Conservation (phyloP, 2,797 vertebrate genomes). For the Kryptopterus vitreolus region DNA sequence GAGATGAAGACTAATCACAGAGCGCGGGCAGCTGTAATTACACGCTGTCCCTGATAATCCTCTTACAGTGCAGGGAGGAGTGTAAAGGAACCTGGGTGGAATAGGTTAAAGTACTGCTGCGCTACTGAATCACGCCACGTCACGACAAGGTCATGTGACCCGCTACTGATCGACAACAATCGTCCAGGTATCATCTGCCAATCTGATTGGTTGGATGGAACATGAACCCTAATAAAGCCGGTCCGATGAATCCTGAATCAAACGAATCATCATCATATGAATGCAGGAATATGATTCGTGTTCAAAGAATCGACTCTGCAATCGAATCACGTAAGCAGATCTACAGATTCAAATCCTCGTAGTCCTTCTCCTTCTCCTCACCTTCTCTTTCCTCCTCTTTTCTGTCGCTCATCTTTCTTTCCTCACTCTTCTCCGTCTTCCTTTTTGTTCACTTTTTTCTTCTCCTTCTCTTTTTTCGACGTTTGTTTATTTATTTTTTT, state of each 20-base stretch:
- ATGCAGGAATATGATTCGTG: too few relatives aligned
- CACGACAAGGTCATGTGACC: background rate
- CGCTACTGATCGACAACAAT: background rate
- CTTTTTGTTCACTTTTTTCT: too few relatives aligned
- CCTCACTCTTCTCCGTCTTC: too few relatives aligned
- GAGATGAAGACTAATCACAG: conserved; percentile 62
- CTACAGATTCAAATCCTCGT: background rate
- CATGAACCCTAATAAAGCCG: background rate
- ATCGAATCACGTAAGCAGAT: background rate
- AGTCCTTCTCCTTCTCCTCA: background rate
- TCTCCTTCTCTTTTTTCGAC: background rate
- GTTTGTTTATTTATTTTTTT: too few relatives aligned
- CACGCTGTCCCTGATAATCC: conserved; percentile 57
- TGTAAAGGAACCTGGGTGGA: conserved; percentile 50
- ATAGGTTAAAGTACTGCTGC: conserved; percentile 13
- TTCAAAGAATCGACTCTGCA: too few relatives aligned
- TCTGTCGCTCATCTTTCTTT: background rate
- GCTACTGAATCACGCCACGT: conserved; percentile 1
- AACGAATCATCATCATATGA: background rate
- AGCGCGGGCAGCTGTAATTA: conserved; percentile 56
- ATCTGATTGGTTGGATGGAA: background rate
- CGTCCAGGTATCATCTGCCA: background rate
- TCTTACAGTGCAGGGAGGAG: conserved; percentile 56
- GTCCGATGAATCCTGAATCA: background rate
- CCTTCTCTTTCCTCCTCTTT: background rate